Evolutionary conservation across 2,888 invertebrate genomes (phyloP).

Genomic region (Zhuqinia jingwanae): DNA sequence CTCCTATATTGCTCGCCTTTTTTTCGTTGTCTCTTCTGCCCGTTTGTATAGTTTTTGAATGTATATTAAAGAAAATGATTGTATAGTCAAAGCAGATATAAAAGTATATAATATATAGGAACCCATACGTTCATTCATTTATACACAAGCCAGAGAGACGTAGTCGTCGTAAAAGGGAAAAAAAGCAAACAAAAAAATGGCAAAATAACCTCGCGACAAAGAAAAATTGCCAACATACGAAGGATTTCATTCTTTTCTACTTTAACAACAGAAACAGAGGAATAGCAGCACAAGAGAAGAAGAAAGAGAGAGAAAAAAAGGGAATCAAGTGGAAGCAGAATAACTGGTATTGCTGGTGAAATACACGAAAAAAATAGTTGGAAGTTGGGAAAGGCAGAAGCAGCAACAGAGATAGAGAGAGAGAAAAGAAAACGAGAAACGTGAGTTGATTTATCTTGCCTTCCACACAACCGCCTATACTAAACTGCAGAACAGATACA

Average conservation of each 20-base stretch:
- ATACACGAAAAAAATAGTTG: slow-evolving; percentile 21
- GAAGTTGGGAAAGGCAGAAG: slow-evolving; percentile 25
- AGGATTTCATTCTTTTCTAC: slow-evolving; percentile 68
- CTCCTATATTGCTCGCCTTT: slow-evolving; percentile 44
- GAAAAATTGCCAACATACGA: slow-evolving; percentile 71
- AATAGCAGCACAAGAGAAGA: no score
- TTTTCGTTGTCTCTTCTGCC: slow-evolving; percentile 1
- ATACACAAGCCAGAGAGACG: no score
- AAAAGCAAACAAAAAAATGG: slow-evolving; percentile 70
- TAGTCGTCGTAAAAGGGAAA: background rate
- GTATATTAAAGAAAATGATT: no score
- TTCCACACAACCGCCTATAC: slow-evolving; percentile 44
- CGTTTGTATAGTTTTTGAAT: background rate
- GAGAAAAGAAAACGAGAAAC: slow-evolving; percentile 53
- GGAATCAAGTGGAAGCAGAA: slow-evolving; percentile 53
- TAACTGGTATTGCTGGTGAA: background rate
- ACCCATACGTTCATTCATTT: no score
- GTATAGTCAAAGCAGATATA: no score
- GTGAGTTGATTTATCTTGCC: slow-evolving; percentile 71
- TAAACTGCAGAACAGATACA: no score
- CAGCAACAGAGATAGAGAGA: slow-evolving; percentile 10
- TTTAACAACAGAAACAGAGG: slow-evolving; percentile 37
- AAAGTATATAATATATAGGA: no score
- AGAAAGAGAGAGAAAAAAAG: slow-evolving; percentile 15
- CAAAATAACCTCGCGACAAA: slow-evolving; percentile 73